Percentiles rank a stretch among this genome's conserved stretches.
Evolutionary conservation across 2,888 invertebrate species (phyloP).

Genomic region (Oscheius sp.): DNA sequence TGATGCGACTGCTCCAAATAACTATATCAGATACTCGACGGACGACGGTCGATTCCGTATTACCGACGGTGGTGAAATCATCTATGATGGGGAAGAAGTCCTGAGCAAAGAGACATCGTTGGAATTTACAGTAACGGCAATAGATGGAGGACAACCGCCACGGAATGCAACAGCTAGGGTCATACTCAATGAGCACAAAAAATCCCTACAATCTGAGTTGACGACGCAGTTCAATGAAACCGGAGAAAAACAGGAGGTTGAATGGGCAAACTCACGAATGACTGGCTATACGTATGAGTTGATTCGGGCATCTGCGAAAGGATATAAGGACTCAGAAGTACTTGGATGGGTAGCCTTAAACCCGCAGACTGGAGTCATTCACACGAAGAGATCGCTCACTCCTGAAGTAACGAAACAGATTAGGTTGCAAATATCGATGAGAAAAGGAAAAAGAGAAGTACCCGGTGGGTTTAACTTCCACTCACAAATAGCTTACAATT

Average conservation of each 20-base stretch:
- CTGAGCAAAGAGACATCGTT: constrained; percentile 34
- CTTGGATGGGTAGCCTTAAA: constrained; percentile 44
- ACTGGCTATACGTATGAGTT: constrained; percentile 48
- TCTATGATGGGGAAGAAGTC: constrained; percentile 39
- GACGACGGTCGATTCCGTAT: constrained; percentile 39
- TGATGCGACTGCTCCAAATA: constrained; percentile 51
- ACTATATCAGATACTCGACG: constrained; percentile 37
- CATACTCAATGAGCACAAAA: constrained; percentile 47
- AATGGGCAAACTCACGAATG: constrained; percentile 53
- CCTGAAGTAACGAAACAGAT: constrained; percentile 43
- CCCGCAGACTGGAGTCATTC: constrained; percentile 41
- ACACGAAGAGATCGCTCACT: constrained; percentile 35
- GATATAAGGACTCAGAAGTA: constrained; percentile 42
- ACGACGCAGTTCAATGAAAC: constrained; percentile 47
- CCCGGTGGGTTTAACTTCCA: constrained; percentile 31
- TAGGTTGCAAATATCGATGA: constrained; percentile 46
- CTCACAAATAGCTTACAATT: background rate
- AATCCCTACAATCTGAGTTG: constrained; percentile 40
- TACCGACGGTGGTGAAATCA: constrained; percentile 43
- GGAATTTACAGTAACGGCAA: constrained; percentile 44
- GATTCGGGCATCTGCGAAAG: constrained; percentile 39
- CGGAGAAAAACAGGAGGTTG: constrained; percentile 40
- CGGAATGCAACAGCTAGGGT: constrained; percentile 30
- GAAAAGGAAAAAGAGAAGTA: constrained; percentile 49
- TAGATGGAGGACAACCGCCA: constrained; percentile 41